Conservation (phyloP, 2,888 invertebrate genomes). For the Atethmia centrago region DNA sequence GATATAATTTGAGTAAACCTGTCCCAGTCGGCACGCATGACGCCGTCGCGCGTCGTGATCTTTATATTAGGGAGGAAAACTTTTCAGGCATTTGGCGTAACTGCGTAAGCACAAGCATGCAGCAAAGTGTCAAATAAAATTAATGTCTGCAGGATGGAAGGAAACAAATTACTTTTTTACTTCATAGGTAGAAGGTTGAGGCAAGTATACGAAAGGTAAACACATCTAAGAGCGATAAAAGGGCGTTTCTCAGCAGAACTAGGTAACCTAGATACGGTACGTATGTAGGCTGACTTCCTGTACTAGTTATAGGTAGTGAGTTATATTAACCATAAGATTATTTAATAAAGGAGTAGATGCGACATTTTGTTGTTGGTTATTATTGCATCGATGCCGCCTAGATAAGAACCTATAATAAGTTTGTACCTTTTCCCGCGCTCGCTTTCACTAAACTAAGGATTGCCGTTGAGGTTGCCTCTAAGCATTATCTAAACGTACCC, state of each 20-base stretch:
- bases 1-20: background rate
- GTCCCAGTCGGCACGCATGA: background rate
- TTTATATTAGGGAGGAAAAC: background rate
- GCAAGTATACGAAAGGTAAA: slow-evolving; percentile 9
- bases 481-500: background rate
- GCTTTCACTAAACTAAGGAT: background rate
- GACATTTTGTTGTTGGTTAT: background rate
- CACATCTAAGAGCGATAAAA: slow-evolving; percentile 14
- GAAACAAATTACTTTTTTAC: background rate
- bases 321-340: slow-evolving; percentile 2
- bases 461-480: too few species aligned
- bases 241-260: slow-evolving; percentile 14
- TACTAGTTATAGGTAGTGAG: background rate
- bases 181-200: background rate
- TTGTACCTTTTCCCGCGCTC: background rate
- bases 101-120: background rate
- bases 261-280: slow-evolving; percentile 28
- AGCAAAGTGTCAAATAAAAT: background rate
- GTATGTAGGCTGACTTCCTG: background rate
- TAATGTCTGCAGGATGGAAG: background rate
- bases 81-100: background rate
- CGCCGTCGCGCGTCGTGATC: too few species aligned
- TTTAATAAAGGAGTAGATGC: background rate
- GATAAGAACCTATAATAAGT: background rate
- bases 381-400: background rate